Evolutionary conservation across 2,888 invertebrate genomes (phyloP).

Genomic region (Orthosia gracilis): DNA sequence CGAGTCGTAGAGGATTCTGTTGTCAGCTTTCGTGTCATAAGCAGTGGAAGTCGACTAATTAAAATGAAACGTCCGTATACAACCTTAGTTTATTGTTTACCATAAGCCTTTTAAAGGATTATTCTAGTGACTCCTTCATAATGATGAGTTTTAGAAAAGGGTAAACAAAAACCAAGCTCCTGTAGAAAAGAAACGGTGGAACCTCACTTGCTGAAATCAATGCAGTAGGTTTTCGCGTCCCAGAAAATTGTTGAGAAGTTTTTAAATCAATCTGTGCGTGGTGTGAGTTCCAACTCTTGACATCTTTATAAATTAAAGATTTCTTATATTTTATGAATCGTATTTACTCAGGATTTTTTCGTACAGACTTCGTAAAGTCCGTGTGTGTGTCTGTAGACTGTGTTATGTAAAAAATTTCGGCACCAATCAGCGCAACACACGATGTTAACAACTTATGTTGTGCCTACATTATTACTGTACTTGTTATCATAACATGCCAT

Average conservation of each 20-base stretch:
- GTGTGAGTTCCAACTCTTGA: neutral
- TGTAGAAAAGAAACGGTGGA: neutral
- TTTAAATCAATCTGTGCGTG: neutral
- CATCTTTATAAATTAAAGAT: neutral
- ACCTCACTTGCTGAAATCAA: neutral
- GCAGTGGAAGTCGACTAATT: no score
- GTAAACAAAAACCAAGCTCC: no score
- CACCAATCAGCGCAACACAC: slow-evolving; percentile 1
- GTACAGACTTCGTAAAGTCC: no score
- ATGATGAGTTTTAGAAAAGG: no score
- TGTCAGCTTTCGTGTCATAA: neutral
- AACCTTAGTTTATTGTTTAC: no score
- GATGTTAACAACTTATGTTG: neutral
- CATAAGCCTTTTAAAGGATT: no score
- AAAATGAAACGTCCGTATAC: no score
- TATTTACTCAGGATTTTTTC: no score
- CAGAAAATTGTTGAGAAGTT: neutral
- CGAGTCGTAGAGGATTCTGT: neutral
- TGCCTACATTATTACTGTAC: neutral
- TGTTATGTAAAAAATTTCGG: neutral
- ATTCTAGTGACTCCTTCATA: no score
- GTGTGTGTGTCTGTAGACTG: neutral
- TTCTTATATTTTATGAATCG: no score
- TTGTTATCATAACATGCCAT: neutral
- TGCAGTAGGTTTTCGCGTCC: neutral